phyloP scores from a whole-genome alignment of 2,888 invertebrate genomes.

The Synergus japonicus region DNA sequence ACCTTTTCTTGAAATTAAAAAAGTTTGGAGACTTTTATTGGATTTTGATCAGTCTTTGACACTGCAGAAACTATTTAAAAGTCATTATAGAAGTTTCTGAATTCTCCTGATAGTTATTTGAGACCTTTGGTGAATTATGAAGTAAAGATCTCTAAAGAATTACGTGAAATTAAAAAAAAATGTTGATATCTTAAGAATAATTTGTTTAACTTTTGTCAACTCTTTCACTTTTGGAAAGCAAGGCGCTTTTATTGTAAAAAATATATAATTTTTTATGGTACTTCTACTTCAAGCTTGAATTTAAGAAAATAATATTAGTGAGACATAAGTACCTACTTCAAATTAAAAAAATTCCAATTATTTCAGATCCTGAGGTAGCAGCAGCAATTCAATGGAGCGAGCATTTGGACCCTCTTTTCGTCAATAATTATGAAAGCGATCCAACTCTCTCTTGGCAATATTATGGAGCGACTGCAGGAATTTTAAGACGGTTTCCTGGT shows the following conservation, averaged over 20 bases:
- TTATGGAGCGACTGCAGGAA: constrained; percentile 97
- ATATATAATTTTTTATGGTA: not conserved
- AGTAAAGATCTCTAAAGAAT: too few relatives aligned
- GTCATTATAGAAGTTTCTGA: constrained; percentile 18
- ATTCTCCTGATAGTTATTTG: constrained; percentile 7
- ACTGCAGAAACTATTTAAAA: constrained; percentile 15
- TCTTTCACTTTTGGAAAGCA: too few relatives aligned
- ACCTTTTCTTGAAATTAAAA: constrained; percentile 27
- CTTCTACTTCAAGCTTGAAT: not conserved
- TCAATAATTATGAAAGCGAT: constrained; percentile 93
- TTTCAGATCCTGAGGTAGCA: constrained; percentile 87
- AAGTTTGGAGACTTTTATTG: constrained; percentile 16
- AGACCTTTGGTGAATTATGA: not conserved
- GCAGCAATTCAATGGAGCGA: constrained; percentile 97
- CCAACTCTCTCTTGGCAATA: constrained; percentile 98
- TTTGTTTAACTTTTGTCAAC: too few relatives aligned
- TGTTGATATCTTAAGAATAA: too few relatives aligned
- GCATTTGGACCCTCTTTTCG: constrained; percentile 92
- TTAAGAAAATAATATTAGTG: not conserved
- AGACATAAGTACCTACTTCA: not conserved
- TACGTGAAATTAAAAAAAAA: not conserved
- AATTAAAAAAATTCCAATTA: not conserved
- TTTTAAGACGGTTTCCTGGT: constrained; percentile 97
- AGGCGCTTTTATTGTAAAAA: too few relatives aligned
- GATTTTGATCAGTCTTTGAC: constrained; percentile 20